A percentile compares a stretch with the other conserved stretches of the same genome.
Conservation (phyloP, 2,113 vertebrate species). For the Plectropomus leopardus region DNA sequence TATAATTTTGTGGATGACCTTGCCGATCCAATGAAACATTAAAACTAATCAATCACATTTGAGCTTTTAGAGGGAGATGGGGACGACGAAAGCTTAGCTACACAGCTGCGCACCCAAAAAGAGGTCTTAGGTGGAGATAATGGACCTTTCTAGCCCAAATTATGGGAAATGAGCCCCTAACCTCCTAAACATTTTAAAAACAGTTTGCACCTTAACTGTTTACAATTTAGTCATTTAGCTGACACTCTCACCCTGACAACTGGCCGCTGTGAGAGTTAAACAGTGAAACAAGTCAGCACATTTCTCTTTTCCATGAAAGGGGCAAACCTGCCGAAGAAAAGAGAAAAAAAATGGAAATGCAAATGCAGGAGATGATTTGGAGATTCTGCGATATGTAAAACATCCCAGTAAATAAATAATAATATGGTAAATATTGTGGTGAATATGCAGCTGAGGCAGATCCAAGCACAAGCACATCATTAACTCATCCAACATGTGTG, state of each 20-base stretch:
- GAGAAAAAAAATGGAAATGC: slow-evolving; percentile 32
- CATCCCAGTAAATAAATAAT: slow-evolving; percentile 56
- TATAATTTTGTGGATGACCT: too few relatives aligned
- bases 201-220: slow-evolving; percentile 27
- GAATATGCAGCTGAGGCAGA: slow-evolving; percentile 50
- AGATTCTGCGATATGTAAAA: slow-evolving; percentile 57
- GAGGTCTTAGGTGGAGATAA: too few relatives aligned
- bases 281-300: slow-evolving; percentile 47
- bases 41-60: too few relatives aligned
- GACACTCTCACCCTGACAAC: background rate
- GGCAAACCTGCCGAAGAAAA: background rate
- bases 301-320: background rate
- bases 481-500: slow-evolving; percentile 43
- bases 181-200: slow-evolving; percentile 11
- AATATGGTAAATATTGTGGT: slow-evolving; percentile 52
- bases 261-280: background rate
- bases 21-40: too few relatives aligned
- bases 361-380: slow-evolving; percentile 44
- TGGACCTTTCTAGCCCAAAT: too few relatives aligned
- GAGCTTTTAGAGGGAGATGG: too few relatives aligned
- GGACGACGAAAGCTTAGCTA: too few relatives aligned
- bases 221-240: slow-evolving; percentile 40
- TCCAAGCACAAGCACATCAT: slow-evolving; percentile 48
- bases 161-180: too few relatives aligned
- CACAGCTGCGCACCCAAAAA: too few relatives aligned